Evolutionary conservation across 2,797 vertebrate species (phyloP).

Genomic region (Gallinago nigripennis): DNA sequence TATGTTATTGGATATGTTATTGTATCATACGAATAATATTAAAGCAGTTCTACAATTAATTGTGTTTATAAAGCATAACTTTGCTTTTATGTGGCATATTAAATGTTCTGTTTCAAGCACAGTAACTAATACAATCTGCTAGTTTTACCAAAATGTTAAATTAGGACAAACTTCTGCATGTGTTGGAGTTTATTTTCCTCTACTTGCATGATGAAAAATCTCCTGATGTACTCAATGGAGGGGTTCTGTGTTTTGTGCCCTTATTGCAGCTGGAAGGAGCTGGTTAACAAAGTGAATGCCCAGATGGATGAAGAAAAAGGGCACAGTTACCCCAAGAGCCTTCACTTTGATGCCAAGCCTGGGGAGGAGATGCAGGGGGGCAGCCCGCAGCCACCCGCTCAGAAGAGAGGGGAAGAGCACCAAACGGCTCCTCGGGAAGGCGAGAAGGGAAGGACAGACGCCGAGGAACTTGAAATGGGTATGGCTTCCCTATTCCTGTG

Average conservation of each 20-base stretch:
- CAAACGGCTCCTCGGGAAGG: neutral
- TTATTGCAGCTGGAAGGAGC: conserved; percentile 55
- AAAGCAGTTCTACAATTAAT: neutral
- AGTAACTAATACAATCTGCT: neutral
- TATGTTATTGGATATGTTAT: neutral
- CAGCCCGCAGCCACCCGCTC: neutral
- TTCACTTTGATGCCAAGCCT: neutral
- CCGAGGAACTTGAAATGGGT: conserved; percentile 67
- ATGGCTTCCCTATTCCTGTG: neutral
- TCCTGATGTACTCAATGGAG: neutral
- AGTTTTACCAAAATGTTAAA: neutral
- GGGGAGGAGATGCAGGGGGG: neutral
- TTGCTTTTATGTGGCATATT: no score
- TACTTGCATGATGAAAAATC: neutral
- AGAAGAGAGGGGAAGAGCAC: neutral
- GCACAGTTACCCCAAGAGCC: neutral
- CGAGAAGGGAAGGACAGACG: neutral
- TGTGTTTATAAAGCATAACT: neutral
- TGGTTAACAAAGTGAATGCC: conserved; percentile 15
- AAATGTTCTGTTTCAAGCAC: neutral
- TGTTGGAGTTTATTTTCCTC: neutral
- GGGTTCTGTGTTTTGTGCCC: neutral
- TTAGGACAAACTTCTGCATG: neutral
- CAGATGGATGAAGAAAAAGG: neutral
- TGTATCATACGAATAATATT: neutral